Percentiles rank a stretch among this genome's conserved stretches.
Evolutionary conservation across 2,113 vertebrate species (phyloP).

Genomic region (Oplegnathus fasciatus): DNA sequence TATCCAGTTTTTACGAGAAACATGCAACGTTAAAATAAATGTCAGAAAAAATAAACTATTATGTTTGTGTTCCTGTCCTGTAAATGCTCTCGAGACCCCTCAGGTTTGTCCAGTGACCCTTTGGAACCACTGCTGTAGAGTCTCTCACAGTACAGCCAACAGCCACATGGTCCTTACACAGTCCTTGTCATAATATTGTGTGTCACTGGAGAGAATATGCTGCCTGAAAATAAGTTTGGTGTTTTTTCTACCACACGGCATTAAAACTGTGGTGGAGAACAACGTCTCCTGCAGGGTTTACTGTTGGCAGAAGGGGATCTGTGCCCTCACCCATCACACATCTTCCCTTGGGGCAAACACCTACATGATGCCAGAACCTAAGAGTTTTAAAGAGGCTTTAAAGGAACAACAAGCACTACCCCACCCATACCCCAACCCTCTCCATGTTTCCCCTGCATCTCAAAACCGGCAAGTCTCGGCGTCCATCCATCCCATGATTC

Average conservation of each 20-base stretch:
- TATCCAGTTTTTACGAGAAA: constrained; percentile 38
- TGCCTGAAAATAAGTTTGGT: not conserved
- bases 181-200: not conserved
- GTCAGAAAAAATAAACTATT: constrained; percentile 18
- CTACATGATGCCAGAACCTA: constrained; percentile 47
- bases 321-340: constrained; percentile 46
- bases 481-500: constrained; percentile 72
- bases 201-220: not conserved
- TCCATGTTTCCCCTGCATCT: constrained; percentile 23
- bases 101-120: constrained; percentile 6
- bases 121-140: not conserved
- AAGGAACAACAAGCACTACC: constrained; percentile 51
- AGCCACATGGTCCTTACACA: not conserved
- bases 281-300: constrained; percentile 52
- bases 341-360: constrained; percentile 39
- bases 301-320: constrained; percentile 45
- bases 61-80: not conserved
- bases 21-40: constrained; percentile 19
- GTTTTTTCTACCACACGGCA: constrained; percentile 18
- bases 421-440: constrained; percentile 50
- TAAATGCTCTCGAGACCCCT: not conserved
- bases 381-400: constrained; percentile 57
- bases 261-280: constrained; percentile 3
- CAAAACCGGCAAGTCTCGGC: constrained; percentile 60
- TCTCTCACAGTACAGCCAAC: not conserved